These are phyloP conservation scores for Rhogogaster chlorosoma DNA, from an alignment of 2,888 invertebrate species.

Conservation along the genomic window DNA sequence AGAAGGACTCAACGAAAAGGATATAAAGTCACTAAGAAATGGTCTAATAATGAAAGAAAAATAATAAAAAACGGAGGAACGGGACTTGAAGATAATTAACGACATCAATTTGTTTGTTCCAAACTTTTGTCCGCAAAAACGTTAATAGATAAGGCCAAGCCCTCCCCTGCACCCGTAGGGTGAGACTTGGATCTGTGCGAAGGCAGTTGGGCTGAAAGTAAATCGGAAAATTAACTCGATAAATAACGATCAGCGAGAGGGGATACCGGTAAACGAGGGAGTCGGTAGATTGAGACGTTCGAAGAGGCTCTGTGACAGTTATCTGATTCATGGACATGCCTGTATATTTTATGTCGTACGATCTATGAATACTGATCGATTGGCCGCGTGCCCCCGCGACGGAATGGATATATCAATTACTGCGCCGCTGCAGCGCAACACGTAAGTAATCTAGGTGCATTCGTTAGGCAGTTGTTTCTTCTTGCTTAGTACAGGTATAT, in stretches of 20 bases:
- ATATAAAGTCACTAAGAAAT: not conserved
- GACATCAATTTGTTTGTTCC: not conserved
- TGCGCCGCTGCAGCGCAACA: constrained; percentile 11
- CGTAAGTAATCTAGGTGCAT: constrained; percentile 44
- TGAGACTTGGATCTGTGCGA: not conserved
- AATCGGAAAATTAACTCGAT: constrained; percentile 35
- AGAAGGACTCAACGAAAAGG: not conserved
- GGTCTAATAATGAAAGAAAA: not conserved
- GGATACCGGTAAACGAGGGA: constrained; percentile 57
- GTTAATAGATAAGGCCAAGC: not conserved
- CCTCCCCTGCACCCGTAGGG: not conserved
- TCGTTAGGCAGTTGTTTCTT: constrained; percentile 29
- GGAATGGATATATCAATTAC: constrained; percentile 69
- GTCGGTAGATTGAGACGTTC: constrained; percentile 76
- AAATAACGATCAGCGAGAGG: constrained; percentile 43
- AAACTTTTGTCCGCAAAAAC: not conserved
- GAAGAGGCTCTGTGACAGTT: constrained; percentile 76
- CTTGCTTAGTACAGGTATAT: too few relatives aligned
- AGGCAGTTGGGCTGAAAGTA: constrained; percentile 1
- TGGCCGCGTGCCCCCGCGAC: constrained; percentile 57
- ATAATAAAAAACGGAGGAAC: not conserved
- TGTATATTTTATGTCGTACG: constrained; percentile 77
- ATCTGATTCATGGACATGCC: constrained; percentile 78
- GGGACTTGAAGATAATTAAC: not conserved
- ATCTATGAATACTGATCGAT: constrained; percentile 78